Evolutionary conservation across 2,888 invertebrate species (phyloP).

Genomic region (Drosophila tanythrix): DNA sequence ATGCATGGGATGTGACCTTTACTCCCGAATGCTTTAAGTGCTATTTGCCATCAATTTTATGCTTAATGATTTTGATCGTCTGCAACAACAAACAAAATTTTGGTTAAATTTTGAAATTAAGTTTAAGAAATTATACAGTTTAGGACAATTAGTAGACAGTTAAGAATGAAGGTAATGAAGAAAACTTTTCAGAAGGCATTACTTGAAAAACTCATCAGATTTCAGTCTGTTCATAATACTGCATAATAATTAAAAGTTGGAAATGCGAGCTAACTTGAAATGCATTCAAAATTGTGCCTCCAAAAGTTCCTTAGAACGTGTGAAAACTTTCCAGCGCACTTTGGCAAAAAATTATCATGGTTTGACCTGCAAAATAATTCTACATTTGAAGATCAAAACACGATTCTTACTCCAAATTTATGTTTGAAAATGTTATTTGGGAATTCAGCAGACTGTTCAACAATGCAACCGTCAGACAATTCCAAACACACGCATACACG

Average conservation of each 20-base stretch:
- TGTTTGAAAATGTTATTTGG: conserved; percentile 35
- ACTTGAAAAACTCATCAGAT: not conserved
- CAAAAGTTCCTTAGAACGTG: not conserved
- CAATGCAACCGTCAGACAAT: conserved; percentile 16
- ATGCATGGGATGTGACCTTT: conserved; percentile 6
- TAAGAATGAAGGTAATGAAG: not conserved
- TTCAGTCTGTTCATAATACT: not conserved
- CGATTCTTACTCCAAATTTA: not conserved
- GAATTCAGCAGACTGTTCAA: conserved; percentile 37
- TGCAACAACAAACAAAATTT: too few relatives aligned
- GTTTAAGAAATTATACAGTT: not conserved
- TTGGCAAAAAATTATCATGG: not conserved
- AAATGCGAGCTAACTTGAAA: not conserved
- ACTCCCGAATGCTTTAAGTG: conserved; percentile 16
- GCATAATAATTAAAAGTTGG: not conserved
- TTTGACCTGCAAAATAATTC: not conserved
- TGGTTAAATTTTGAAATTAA: not conserved
- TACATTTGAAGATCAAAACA: not conserved
- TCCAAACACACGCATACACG: not conserved
- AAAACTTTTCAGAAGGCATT: not conserved
- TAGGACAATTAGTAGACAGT: not conserved
- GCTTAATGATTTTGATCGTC: not conserved
- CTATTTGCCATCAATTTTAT: not conserved
- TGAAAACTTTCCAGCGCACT: not conserved
- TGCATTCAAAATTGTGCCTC: too few relatives aligned